Base-by-base conservation (phyloP, 2,888 invertebrate species). In the Masnerella sp. region DNA sequence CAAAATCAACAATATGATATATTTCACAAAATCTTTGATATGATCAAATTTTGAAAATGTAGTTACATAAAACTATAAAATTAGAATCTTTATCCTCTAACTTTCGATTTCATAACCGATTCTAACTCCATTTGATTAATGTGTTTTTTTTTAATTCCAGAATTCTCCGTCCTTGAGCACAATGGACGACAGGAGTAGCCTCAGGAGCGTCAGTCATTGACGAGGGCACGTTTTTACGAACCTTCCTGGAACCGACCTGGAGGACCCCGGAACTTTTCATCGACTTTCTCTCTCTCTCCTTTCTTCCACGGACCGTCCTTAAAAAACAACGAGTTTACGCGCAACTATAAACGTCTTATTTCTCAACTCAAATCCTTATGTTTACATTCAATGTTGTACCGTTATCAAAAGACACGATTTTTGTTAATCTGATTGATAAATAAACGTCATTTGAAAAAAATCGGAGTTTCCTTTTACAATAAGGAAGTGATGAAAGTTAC, bases 91-190 rank as follows among this genome's bases (percentile, higher is more conserved):
- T 28, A 28, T 7, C 1, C 28, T 2, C 8, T 28, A n/a, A 2
- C n/a, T 28, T 28, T 28, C 28, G 28, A 9, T 28, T 9, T 7
- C 7, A 28, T 28, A n/a, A 2, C 28, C n/a, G 28, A 9, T 28
- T 7, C 28, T 9, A 9, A 7, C 28, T 1, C n/a, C 28, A 2
- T 28, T 28, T 28, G n/a, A 1, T 9, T 2, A n/a, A 15, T 38
- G 14, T 32, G 52, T 70, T 42, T 47, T 70, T 20, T 54, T n/a
- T n/a, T n/a, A n/a, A 20, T 84, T 84, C 64, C 80, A 87, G 86
- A 84, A 80, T 80, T 85, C 85, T 22, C 86, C 86, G 51, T 80
- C 82, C n/a, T 75, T 83, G 75, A 82, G 83, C 76, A 73, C 80
- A 69, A 61, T 79, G 58, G 83, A 84, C 20, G 82, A 84, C 75